Percentiles rank a stretch among this genome's conserved stretches.
Conservation (phyloP, 2,888 invertebrate species). For the Tachina fera region DNA sequence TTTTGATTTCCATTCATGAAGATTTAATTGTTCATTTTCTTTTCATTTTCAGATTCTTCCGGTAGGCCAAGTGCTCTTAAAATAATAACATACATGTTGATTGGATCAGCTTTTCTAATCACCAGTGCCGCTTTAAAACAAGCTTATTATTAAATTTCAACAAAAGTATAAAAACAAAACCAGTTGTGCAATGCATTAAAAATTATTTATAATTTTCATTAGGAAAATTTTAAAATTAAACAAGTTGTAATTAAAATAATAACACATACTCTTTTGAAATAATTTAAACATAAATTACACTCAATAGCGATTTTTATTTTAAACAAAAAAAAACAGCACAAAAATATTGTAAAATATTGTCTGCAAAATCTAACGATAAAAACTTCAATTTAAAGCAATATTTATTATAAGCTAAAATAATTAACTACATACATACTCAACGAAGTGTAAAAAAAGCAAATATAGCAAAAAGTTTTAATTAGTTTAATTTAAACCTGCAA, state of each 20-base stretch:
- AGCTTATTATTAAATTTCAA: conserved; percentile 75
- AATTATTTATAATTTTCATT: neutral
- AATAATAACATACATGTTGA: conserved; percentile 82
- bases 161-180: conserved; percentile 5
- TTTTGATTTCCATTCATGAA: neutral
- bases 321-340: neutral
- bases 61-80: conserved; percentile 83
- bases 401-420: conserved; percentile 56
- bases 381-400: conserved; percentile 59
- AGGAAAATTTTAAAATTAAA: neutral
- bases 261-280: neutral
- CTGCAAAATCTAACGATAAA: neutral
- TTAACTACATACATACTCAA: conserved; percentile 44
- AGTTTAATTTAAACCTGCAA: neutral
- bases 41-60: conserved; percentile 81
- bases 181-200: conserved; percentile 2
- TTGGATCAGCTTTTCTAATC: conserved; percentile 82
- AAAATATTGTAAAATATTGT: neutral
- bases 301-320: neutral
- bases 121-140: conserved; percentile 83
- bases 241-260: conserved; percentile 12
- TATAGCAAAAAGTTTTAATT: neutral
- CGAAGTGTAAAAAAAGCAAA: conserved; percentile 20
- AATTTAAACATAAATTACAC: neutral
- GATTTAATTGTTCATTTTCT: neutral